Conservation (phyloP, 2,888 invertebrate species). For the Spilarctia lutea region DNA sequence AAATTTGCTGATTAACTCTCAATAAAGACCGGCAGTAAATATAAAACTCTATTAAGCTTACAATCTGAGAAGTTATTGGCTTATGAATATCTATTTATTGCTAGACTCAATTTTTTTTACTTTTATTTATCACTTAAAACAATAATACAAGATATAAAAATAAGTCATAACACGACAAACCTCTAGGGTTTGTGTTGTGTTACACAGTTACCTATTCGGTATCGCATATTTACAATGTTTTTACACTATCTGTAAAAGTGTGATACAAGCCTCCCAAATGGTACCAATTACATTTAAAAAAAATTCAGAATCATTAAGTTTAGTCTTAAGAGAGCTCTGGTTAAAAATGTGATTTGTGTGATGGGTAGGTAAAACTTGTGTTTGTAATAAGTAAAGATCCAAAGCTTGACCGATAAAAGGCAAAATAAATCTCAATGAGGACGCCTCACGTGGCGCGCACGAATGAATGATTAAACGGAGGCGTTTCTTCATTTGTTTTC, state of each 20-base stretch:
- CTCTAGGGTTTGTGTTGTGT: no score
- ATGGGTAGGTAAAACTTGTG: neutral
- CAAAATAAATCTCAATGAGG: slow-evolving; percentile 80
- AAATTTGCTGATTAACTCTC: slow-evolving; percentile 1
- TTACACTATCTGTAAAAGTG: no score
- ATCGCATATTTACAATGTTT: no score
- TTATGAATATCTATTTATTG: slow-evolving; percentile 17
- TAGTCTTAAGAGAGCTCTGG: slow-evolving; percentile 10
- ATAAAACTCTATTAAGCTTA: neutral
- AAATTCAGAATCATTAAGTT: no score
- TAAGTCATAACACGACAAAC: no score
- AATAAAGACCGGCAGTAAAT: neutral
- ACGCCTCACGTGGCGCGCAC: slow-evolving; percentile 63
- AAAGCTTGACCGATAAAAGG: slow-evolving; percentile 68
- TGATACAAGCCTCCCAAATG: no score
- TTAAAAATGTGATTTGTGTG: slow-evolving; percentile 8
- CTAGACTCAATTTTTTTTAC: slow-evolving; percentile 6
- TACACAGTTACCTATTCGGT: no score
- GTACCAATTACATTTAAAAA: no score
- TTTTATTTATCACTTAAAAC: no score
- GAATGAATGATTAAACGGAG: slow-evolving; percentile 83
- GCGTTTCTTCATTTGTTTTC: slow-evolving; percentile 83
- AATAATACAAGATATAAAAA: no score
- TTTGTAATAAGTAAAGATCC: slow-evolving; percentile 42
- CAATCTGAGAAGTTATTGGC: slow-evolving; percentile 11